Evolutionary conservation across 1,140 invertebrate species (phyloP), one percentile per base, ranked within the genome.

Genomic region (Lithobius niger): DNA sequence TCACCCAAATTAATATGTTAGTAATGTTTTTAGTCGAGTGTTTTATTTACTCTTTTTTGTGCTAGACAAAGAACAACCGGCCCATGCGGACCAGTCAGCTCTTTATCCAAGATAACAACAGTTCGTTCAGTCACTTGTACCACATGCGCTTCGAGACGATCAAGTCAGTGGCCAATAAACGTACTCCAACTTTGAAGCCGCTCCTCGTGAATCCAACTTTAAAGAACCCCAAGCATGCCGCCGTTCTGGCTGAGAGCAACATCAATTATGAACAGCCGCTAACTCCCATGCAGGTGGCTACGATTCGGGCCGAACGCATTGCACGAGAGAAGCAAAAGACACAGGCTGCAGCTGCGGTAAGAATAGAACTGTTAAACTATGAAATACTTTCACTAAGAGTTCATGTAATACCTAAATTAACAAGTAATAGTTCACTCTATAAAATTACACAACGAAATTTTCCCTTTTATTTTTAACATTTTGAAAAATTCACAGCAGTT

Each of bases 251-350:
- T 26, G 89, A 95, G 47, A 82, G 79, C 66, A 84, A 84, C 3
- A 86, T 97, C 47, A 81, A 81, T 63, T 88, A 92, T 63, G 92
- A 97, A 60, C 77, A 76, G 58, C 91, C 91, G 0, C 70, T 90
- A 19, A 78, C 79, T 54, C 91, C 91, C 0, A 79, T 84, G 60
- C 83, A 90, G 60, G 84, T 96, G 27, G 91, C 91, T 1, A 76
- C 80, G 4, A 81, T 82, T 50, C 76, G 89, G 61, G 86, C 86
- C 1, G 91, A 95, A 62, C 74, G 88, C 56, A 82, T 92, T 54
- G 81, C 81, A 0, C 79, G 83, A 61, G 88, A 91, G 61, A 93
- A 93, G 62, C 65, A 76, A 59, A 76, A 80, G 57, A 67, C 75
- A 61, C 55, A 65, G 25, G 59, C 61, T 18, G 56, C 56, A 25